These are phyloP conservation scores for Mycteria americana DNA, from an alignment of 2,797 vertebrate species.

Conservation along the genomic window DNA sequence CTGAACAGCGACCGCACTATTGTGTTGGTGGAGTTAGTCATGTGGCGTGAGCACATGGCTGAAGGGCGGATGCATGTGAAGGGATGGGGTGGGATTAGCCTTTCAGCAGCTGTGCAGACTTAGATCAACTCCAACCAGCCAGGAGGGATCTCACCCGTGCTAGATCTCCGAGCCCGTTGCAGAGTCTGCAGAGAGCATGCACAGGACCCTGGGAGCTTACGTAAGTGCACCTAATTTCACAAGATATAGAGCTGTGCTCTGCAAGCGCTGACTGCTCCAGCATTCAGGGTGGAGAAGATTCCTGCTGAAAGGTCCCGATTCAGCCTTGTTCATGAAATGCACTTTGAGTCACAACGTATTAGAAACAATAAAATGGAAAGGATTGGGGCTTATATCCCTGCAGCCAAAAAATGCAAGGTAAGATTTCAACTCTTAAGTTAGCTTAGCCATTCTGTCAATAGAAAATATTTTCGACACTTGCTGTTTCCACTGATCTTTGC, in stretches of 20 bases:
- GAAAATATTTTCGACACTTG: neutral
- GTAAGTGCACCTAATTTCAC: neutral
- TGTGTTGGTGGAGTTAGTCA: neutral
- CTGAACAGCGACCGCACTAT: neutral
- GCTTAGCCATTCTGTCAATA: neutral
- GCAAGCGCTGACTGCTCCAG: neutral
- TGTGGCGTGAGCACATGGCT: neutral
- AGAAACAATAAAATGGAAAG: neutral
- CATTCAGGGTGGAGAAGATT: neutral
- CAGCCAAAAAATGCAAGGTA: neutral
- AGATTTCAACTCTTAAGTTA: neutral
- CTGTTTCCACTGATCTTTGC: neutral
- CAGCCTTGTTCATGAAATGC: neutral
- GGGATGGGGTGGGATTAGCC: neutral
- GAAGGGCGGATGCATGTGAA: neutral
- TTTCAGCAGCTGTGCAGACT: neutral
- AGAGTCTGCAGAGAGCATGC: neutral
- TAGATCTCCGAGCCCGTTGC: neutral
- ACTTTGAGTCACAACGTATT: neutral
- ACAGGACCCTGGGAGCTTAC: neutral
- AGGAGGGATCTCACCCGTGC: neutral
- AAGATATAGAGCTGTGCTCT: neutral
- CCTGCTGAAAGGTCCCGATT: neutral
- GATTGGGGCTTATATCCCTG: neutral
- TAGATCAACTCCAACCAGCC: neutral